Conservation (phyloP, 1,140 invertebrate genomes). For the Heliconius eleuchia region DNA sequence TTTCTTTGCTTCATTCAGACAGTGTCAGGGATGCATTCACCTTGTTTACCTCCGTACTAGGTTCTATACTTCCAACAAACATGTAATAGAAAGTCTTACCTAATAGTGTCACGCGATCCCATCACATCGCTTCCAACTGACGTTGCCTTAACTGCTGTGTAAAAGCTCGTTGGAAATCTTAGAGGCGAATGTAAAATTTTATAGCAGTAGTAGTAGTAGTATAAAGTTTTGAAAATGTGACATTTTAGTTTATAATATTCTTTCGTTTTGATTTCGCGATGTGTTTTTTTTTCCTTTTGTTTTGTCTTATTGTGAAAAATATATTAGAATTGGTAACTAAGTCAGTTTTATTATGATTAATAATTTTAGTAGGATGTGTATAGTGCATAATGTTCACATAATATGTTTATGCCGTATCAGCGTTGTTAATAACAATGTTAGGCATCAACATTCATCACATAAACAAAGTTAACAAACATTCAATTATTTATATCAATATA, state of each 20-base stretch:
- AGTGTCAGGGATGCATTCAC: background rate
- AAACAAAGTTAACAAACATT: no score
- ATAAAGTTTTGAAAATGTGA: slow-evolving; percentile 1
- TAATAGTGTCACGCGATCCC: slow-evolving; percentile 15
- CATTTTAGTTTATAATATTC: background rate
- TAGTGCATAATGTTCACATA: no score
- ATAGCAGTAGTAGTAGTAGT: background rate
- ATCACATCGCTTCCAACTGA: slow-evolving; percentile 4
- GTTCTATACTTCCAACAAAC: background rate
- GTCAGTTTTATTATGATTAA: no score
- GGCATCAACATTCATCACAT: no score
- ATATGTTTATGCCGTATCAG: no score
- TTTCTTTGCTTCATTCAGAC: background rate
- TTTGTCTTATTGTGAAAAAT: background rate
- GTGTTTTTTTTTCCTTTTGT: no score
- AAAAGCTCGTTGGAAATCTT: slow-evolving; percentile 9
- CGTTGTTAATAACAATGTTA: no score
- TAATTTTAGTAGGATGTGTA: no score
- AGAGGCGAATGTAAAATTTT: background rate
- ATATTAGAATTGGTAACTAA: no score
- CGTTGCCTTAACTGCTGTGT: background rate
- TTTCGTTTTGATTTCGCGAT: background rate
- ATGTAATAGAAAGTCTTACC: slow-evolving; percentile 12
- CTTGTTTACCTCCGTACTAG: slow-evolving; percentile 14
- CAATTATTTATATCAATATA: no score